Conservation (phyloP, 2,797 vertebrate species). For the Manis crassicaudata region DNA sequence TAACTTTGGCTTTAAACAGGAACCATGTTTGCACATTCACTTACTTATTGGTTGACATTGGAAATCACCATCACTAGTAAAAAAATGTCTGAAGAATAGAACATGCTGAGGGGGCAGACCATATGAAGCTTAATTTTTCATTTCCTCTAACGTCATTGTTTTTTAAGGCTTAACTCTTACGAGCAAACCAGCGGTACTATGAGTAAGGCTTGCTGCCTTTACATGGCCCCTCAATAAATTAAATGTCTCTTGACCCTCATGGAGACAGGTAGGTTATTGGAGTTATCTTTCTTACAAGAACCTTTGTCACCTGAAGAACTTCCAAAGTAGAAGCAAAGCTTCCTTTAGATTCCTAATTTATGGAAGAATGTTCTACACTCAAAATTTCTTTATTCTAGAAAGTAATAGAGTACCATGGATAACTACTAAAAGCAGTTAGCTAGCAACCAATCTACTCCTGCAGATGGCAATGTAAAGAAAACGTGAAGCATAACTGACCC, state of each 20-base stretch:
- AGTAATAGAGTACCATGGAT: not conserved
- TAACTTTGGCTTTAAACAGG: not conserved
- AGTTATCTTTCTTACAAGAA: not conserved
- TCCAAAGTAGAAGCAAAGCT: constrained; percentile 3
- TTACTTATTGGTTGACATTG: not conserved
- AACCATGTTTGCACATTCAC: not conserved
- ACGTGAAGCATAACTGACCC: not conserved
- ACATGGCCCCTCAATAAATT: not conserved
- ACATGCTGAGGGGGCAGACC: not conserved
- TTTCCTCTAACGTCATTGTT: not conserved
- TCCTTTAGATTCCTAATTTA: not conserved
- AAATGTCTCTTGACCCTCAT: not conserved
- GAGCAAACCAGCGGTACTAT: not conserved
- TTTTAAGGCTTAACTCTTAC: not conserved
- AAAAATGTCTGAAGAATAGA: not conserved
- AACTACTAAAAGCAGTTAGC: constrained; percentile 36
- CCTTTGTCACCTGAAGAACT: not conserved
- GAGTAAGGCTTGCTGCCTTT: not conserved
- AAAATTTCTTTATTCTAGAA: not conserved
- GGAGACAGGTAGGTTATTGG: not conserved
- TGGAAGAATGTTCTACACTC: not conserved
- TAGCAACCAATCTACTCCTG: constrained; percentile 10
- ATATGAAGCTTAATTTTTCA: not conserved
- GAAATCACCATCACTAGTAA: not conserved
- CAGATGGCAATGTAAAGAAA: constrained; percentile 17